phyloP scores from a whole-genome alignment of 2,797 vertebrate genomes.

The Xyrichtys novacula region DNA sequence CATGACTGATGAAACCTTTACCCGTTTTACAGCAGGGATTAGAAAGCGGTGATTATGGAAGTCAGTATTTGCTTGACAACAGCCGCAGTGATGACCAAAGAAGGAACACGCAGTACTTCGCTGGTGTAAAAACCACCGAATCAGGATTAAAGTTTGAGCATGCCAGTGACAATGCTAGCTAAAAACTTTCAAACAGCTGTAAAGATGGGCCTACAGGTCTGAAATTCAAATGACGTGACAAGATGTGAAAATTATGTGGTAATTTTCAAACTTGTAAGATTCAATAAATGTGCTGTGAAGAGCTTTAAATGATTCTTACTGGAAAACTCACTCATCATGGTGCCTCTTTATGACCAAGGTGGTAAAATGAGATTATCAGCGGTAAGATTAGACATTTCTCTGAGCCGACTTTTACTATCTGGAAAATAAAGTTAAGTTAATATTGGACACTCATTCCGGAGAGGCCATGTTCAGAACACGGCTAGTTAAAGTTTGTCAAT shows the following conservation, averaged over 20 bases:
- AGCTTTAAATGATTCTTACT: too few species aligned
- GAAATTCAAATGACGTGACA: background rate
- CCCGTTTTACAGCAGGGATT: constrained; percentile 13
- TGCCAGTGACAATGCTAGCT: background rate
- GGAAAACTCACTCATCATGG: background rate
- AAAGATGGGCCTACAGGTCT: background rate
- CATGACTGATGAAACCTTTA: constrained; percentile 43
- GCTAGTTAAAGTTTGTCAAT: too few species aligned
- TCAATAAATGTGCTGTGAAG: background rate
- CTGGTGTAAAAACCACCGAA: background rate
- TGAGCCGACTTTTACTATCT: too few species aligned
- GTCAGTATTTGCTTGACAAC: background rate
- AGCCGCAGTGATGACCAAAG: background rate
- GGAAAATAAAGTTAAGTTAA: too few species aligned
- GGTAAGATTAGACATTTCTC: too few species aligned
- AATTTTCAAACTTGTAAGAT: background rate
- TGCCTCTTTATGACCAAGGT: too few species aligned
- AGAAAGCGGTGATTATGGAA: constrained; percentile 14
- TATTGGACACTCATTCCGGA: too few species aligned
- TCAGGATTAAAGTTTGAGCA: background rate
- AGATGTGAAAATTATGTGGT: background rate
- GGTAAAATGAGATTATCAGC: too few species aligned
- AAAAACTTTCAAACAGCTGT: background rate
- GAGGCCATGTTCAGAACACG: too few species aligned
- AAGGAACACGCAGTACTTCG: background rate